Percentiles rank a stretch among this genome's conserved stretches.
Evolutionary conservation across 1,140 invertebrate genomes (phyloP).

Genomic region (Leguminivora glycinivorella): DNA sequence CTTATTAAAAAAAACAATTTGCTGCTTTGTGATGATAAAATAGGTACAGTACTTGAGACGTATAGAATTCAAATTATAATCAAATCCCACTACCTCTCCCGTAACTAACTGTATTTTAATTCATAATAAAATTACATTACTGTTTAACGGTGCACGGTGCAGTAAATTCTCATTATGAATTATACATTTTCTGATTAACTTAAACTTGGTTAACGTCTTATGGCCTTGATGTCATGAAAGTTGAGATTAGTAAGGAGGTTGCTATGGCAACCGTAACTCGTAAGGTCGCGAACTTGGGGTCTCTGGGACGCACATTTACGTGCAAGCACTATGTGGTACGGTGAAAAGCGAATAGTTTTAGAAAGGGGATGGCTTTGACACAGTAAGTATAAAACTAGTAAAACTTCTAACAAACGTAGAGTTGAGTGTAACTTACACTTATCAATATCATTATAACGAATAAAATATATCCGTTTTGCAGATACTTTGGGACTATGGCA

Average conservation of each 20-base stretch:
- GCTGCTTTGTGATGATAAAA: too few relatives aligned
- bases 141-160: neutral
- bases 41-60: too few relatives aligned
- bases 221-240: neutral
- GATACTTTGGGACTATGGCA: too few relatives aligned
- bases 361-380: neutral
- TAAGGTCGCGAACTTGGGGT: slow-evolving; percentile 17
- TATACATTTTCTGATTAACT: neutral
- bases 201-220: neutral
- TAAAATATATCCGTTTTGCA: too few relatives aligned
- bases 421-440: too few relatives aligned
- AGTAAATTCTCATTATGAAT: neutral
- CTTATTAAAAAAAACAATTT: too few relatives aligned
- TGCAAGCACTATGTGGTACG: slow-evolving; percentile 3
- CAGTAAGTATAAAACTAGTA: too few relatives aligned
- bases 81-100: too few relatives aligned
- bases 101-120: neutral
- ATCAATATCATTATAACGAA: too few relatives aligned
- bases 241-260: slow-evolving; percentile 10
- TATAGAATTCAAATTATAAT: too few relatives aligned
- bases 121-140: neutral
- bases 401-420: too few relatives aligned
- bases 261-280: neutral
- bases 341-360: neutral
- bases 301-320: neutral